phyloP scores from a whole-genome alignment of 2,888 invertebrate species.

The Phrixothrix hirtus region DNA sequence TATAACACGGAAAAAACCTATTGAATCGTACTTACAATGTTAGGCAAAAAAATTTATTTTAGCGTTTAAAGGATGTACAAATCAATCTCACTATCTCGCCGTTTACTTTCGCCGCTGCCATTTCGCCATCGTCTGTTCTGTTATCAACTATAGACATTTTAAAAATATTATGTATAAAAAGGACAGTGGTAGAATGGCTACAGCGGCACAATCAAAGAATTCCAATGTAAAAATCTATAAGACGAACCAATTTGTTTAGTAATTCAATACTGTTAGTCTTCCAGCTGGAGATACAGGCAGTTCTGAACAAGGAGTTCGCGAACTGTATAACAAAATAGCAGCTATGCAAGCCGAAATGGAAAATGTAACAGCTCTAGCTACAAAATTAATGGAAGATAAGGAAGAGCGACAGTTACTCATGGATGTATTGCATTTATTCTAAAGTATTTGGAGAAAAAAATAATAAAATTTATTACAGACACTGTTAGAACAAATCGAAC shows the following conservation, averaged over 20 bases:
- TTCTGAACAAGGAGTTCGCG: constrained; percentile 18
- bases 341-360: constrained; percentile 54
- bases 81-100: too few relatives aligned
- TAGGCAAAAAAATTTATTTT: too few relatives aligned
- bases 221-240: neutral
- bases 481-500: constrained; percentile 67
- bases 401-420: constrained; percentile 60
- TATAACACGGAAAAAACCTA: too few relatives aligned
- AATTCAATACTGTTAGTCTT: constrained; percentile 3
- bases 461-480: constrained; percentile 51
- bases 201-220: too few relatives aligned
- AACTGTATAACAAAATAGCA: constrained; percentile 47
- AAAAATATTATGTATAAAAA: too few relatives aligned
- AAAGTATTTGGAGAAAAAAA: too few relatives aligned
- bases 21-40: too few relatives aligned
- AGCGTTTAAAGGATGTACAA: too few relatives aligned
- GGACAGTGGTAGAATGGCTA: too few relatives aligned
- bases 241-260: neutral
- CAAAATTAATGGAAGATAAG: constrained; percentile 60
- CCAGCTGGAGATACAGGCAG: constrained; percentile 29
- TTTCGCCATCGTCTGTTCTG: too few relatives aligned
- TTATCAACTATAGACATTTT: too few relatives aligned
- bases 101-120: too few relatives aligned
- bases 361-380: constrained; percentile 48
- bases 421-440: constrained; percentile 55